Conservation (phyloP, 1,140 invertebrate genomes). For the Anoplophora glabripennis region DNA sequence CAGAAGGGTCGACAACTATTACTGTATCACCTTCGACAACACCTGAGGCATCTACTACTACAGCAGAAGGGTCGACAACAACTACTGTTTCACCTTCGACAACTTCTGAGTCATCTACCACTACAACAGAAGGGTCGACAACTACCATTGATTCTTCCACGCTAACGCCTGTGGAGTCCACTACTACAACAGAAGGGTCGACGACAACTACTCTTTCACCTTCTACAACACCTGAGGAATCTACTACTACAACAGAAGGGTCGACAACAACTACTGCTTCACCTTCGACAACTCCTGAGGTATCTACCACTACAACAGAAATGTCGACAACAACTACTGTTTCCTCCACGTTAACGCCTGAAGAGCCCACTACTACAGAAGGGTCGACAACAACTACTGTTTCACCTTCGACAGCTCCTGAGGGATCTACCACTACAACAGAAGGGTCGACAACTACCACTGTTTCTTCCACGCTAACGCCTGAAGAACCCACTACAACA, state of each 20-base stretch:
- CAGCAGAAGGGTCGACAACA: constrained; percentile 2
- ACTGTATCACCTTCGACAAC: neutral
- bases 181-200: neutral
- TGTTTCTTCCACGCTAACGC: neutral
- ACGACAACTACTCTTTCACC: neutral
- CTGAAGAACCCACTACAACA: neutral
- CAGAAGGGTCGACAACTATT: neutral
- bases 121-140: neutral
- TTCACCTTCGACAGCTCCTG: neutral
- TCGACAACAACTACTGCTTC: neutral
- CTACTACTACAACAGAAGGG: no score
- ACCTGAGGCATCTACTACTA: neutral
- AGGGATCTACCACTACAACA: neutral
- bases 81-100: neutral
- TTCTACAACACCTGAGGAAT: no score
- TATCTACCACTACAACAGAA: neutral
- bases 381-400: no score
- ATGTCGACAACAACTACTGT: no score
- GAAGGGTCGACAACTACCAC: neutral
- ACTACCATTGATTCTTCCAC: neutral
- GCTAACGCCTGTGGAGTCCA: neutral
- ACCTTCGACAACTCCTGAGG: neutral
- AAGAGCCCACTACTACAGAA: no score
- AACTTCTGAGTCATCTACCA: neutral
- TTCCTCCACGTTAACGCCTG: no score